Conservation (phyloP, 2,888 invertebrate genomes). For the Agonopterix alstromeriana region DNA sequence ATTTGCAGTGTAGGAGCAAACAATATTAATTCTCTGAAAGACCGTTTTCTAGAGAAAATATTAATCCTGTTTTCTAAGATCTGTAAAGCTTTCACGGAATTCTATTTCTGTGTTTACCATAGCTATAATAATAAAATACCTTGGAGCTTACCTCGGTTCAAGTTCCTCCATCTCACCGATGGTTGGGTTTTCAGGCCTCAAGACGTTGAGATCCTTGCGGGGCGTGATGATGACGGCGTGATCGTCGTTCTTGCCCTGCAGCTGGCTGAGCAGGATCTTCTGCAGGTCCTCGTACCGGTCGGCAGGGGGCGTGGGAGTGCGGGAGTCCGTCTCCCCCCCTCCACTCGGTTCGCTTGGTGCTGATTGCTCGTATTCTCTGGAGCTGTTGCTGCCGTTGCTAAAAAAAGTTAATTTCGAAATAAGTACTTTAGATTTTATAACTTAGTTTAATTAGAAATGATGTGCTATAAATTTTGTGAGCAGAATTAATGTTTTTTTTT, state of each 20-base stretch:
- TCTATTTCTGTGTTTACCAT: no score
- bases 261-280: conserved; percentile 67
- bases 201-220: conserved; percentile 70
- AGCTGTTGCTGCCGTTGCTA: conserved; percentile 62
- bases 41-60: no score
- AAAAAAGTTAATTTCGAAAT: conserved; percentile 7
- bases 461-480: no score
- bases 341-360: conserved; percentile 63
- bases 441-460: no score
- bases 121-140: no score
- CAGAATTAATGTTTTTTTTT: no score
- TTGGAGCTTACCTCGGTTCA: conserved; percentile 66
- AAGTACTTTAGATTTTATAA: no score
- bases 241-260: conserved; percentile 71
- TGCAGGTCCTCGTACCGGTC: conserved; percentile 80
- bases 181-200: conserved; percentile 80
- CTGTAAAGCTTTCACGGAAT: no score
- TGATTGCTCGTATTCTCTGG: conserved; percentile 65
- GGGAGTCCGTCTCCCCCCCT: conserved; percentile 31
- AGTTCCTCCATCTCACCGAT: conserved; percentile 82
- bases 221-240: conserved; percentile 69
- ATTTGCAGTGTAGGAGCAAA: neutral
- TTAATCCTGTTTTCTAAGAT: no score
- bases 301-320: conserved; percentile 60
- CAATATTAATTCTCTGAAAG: no score